These are phyloP conservation scores for Mythimna ferrago DNA, from an alignment of 2,888 invertebrate genomes.

Conservation along the genomic window DNA sequence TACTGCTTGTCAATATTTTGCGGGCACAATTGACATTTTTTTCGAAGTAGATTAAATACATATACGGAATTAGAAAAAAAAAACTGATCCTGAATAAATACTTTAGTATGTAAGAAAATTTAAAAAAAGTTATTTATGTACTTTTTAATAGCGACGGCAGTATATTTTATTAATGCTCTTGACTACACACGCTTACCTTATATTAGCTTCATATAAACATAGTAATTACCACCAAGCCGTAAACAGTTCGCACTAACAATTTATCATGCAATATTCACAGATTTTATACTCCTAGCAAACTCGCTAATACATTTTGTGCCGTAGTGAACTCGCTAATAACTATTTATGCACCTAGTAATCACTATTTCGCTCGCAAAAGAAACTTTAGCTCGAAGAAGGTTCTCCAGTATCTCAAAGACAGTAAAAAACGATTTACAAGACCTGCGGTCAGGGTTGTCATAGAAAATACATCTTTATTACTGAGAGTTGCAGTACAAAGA, in stretches of 20 bases:
- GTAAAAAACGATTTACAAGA: slow-evolving; percentile 50
- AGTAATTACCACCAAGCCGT: background rate
- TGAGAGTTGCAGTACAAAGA: too few relatives aligned
- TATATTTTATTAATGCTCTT: too few relatives aligned
- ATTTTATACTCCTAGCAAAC: slow-evolving; percentile 2
- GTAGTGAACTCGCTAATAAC: slow-evolving; percentile 6
- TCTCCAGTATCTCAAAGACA: slow-evolving; percentile 34
- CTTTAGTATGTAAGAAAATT: too few relatives aligned
- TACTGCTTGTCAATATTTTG: too few relatives aligned
- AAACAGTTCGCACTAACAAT: background rate
- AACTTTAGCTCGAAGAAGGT: slow-evolving; percentile 16
- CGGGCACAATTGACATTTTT: too few relatives aligned
- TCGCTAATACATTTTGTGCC: background rate
- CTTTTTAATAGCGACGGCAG: too few relatives aligned
- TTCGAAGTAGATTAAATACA: too few relatives aligned
- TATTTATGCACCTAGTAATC: slow-evolving; percentile 6
- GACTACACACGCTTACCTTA: too few relatives aligned
- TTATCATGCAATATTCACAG: background rate
- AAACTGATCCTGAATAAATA: too few relatives aligned
- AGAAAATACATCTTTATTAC: background rate
- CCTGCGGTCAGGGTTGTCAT: slow-evolving; percentile 25
- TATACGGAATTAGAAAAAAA: too few relatives aligned
- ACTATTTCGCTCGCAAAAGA: slow-evolving; percentile 10
- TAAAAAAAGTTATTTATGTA: too few relatives aligned
- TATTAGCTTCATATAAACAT: background rate